Evolutionary conservation across 2,888 invertebrate species (phyloP).

Genomic region (Acanthosepion lycidas): DNA sequence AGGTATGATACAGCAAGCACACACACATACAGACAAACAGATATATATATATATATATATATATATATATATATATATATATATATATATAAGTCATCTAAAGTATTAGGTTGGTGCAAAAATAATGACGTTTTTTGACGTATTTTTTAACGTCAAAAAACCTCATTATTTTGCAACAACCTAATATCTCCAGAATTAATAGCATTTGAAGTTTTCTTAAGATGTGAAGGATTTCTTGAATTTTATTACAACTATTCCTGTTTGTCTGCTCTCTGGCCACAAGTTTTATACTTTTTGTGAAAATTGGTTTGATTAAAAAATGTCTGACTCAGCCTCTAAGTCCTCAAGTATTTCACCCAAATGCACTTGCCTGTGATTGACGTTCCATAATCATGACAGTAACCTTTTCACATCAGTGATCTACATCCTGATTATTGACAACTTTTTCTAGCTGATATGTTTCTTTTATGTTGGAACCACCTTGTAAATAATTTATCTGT

Average conservation of each 20-base stretch:
- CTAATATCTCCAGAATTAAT: too few species aligned
- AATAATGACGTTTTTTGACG: too few species aligned
- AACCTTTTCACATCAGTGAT: slow-evolving; percentile 71
- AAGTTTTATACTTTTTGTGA: slow-evolving; percentile 70
- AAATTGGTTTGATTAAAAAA: slow-evolving; percentile 74
- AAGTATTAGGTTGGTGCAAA: too few species aligned
- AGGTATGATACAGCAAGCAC: too few species aligned
- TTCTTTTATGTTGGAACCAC: not conserved
- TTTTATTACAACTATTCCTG: not conserved
- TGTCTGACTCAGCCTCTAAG: slow-evolving; percentile 73
- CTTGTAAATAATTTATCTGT: not conserved
- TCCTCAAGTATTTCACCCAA: slow-evolving; percentile 72
- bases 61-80: too few species aligned
- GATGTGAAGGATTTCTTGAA: too few species aligned
- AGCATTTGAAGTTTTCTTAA: too few species aligned
- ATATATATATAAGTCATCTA: too few species aligned
- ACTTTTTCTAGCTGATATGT: slow-evolving; percentile 51
- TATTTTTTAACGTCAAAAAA: too few species aligned
- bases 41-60: rapidly evolving
- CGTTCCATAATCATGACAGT: slow-evolving; percentile 69
- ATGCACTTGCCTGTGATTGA: slow-evolving; percentile 65
- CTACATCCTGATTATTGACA: slow-evolving; percentile 64
- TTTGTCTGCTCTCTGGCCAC: slow-evolving; percentile 42
- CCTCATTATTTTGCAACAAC: too few species aligned
- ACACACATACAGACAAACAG: too few species aligned